Evolutionary conservation across 2,888 invertebrate genomes (phyloP), one percentile per base, ranked within the genome.

Genomic region (Brenthis ino): DNA sequence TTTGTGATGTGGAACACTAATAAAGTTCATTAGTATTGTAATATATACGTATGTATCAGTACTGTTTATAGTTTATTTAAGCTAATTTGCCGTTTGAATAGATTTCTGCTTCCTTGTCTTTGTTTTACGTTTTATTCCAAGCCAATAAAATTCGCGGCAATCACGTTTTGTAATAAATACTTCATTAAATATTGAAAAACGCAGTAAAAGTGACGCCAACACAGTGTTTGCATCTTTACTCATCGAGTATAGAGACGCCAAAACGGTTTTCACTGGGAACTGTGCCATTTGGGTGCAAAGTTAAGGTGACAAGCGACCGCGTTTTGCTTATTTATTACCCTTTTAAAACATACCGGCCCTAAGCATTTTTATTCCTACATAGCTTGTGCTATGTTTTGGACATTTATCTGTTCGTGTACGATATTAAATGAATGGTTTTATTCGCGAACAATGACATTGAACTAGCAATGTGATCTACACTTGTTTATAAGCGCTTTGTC

Each of bases 261-360:
- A 82, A 82, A 83, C 77, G 65, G 81, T 83, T 85, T 84, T 83
- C 82, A 84, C 83, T 86, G 83, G 82, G 84, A 89, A 85, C 82
- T 82, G 83, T 86, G 88, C 85, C 90, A 88, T 87, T 77, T 85
- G 84, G 77, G 78, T 82, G 82, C 82, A 6, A 50, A 82, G 77
- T 82, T 81, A 82, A 87, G 83, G 83, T 86, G 86, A 85, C 87
- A 84, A 78, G 77, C 82, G 81, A 79, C 83, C 79, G 83, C 84
- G 77, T 84, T 85, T 75, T 71, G 69, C 72, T 81, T 82, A 82
- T 84, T 86, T 85, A 85, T 84, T 82, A 76, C 79, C 79, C 76
- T 85, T 85, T 85, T 81, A 84, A 81, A 82, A 82, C 79, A 77
- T 71, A 47, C 57, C 71, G 76, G 77, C 75, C 76, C 77, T 81